Percentiles rank a stretch among this genome's conserved stretches.
These are phyloP conservation scores for Pygoscelis antarcticus DNA, from an alignment of 2,113 vertebrate genomes.

Conservation along the genomic window DNA sequence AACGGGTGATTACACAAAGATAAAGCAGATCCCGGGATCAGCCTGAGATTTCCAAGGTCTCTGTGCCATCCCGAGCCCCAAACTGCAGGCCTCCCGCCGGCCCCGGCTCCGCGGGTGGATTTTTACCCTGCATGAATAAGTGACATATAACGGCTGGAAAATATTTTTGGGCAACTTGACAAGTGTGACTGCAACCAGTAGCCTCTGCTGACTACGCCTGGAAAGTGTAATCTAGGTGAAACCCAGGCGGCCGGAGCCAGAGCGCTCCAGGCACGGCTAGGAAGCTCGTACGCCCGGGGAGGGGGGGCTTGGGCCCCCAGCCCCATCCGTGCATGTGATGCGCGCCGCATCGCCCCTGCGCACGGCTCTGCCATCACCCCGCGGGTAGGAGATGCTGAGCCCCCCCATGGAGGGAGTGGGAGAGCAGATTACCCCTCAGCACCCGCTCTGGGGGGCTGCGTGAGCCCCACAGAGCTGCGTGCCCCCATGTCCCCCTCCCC, in stretches of 20 bases:
- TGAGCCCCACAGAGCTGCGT: neutral
- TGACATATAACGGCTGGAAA: conserved; percentile 65
- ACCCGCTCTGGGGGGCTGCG: accelerated
- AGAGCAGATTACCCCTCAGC: neutral
- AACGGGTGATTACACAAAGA: conserved; percentile 55
- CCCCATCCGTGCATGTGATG: accelerated
- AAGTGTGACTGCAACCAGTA: conserved; percentile 50
- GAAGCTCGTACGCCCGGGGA: accelerated
- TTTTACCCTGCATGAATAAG: conserved; percentile 40
- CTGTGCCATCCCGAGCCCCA: neutral
- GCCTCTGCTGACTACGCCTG: conserved; percentile 14
- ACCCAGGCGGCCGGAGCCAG: neutral
- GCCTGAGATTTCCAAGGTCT: neutral
- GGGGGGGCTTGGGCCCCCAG: neutral
- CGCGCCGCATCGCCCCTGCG: neutral
- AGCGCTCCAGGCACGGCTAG: neutral
- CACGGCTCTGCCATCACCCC: accelerated
- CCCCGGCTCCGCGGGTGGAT: conserved; percentile 1
- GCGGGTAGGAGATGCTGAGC: neutral
- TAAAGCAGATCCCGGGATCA: conserved; percentile 6
- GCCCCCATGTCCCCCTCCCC: accelerated
- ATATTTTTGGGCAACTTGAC: conserved; percentile 50
- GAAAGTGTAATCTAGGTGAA: conserved; percentile 59
- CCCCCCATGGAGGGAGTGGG: accelerated
- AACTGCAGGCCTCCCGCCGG: conserved; percentile 2